Evolutionary conservation across 2,797 vertebrate species (phyloP), one percentile per base, ranked within the genome.

Genomic region (Chelidonichthys spinosus): DNA sequence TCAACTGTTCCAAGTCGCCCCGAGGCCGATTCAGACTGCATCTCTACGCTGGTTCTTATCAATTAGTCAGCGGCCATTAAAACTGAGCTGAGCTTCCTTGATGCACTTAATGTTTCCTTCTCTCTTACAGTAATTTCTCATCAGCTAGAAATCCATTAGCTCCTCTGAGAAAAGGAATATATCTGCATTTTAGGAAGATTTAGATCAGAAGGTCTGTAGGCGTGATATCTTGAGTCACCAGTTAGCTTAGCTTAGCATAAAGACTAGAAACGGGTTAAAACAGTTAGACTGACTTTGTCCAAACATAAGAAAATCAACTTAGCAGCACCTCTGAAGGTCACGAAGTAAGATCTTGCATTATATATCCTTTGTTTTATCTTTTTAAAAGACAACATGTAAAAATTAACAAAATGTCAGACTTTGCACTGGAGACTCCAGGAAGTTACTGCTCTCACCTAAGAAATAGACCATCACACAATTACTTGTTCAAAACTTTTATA

Each of bases 11-110:
- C 40, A 33, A 0, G 1, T 69, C 46, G 17, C 66, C 54, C 74
- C 63, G 64, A 71, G 25, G 18, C 40, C 53, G 15, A 72, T 61
- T 62, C 33, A 49, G 35, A 65, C 44, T 69, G 36, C 13, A 8
- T 56, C 36, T 62, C 40, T 32, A 9, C 32, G 46, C 18, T 72
- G 54, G 36, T 49, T 79, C 7, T 58, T 25, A 64, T 69, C 39
- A 10, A 33, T 25, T 3, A 7, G 14, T 15, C 46, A 18, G 35
- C 18, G 52, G 7, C 50, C 37, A 49, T 63, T 68, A 49, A 61
- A 72, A 52, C 35, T 17, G 18, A 55, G 36, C 7, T 37, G 40
- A 17, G 6, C 8, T 68, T 66, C 1, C 6, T 43, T 63, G 3
- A 35, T 54, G 7, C 39, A 47, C 42, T 39, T 10, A 58, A 68